Percentiles rank a stretch among this genome's conserved stretches.
Evolutionary conservation across 2,888 invertebrate species (phyloP).

Genomic region (Limnephilus auricula): DNA sequence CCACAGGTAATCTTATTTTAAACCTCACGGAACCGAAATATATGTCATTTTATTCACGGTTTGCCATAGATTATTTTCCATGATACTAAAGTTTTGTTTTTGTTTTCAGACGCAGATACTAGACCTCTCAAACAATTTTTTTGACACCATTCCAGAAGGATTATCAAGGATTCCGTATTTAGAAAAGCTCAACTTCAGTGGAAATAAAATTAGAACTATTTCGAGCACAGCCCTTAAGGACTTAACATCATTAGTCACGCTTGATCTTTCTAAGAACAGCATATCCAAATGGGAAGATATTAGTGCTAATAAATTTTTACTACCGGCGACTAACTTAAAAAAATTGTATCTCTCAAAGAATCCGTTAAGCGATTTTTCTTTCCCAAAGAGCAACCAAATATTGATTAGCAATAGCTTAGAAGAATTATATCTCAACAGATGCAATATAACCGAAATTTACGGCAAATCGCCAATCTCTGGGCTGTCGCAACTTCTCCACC

Average conservation of each 20-base stretch:
- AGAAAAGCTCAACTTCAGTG: conserved; percentile 74
- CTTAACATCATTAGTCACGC: conserved; percentile 77
- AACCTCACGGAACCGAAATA: not conserved
- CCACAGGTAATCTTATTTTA: conserved; percentile 70
- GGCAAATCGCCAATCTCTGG: conserved; percentile 76
- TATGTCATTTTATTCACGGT: not conserved
- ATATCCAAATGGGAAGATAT: conserved; percentile 79
- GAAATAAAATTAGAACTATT: conserved; percentile 77
- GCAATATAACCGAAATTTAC: conserved; percentile 78
- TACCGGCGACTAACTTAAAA: conserved; percentile 75
- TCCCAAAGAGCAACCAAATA: conserved; percentile 75
- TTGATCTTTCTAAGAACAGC: conserved; percentile 82
- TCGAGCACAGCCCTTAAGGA: conserved; percentile 75
- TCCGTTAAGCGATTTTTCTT: conserved; percentile 77
- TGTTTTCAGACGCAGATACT: conserved; percentile 80
- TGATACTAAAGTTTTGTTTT: conserved; percentile 42
- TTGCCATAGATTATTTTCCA: not conserved
- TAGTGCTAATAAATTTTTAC: conserved; percentile 76
- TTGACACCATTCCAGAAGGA: conserved; percentile 76
- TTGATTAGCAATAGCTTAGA: conserved; percentile 79
- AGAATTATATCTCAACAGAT: conserved; percentile 79
- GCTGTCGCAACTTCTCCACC: conserved; percentile 75
- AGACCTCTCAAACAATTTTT: conserved; percentile 82
- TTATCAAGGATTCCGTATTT: conserved; percentile 74
- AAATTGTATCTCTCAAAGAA: conserved; percentile 83